Percentiles rank a stretch among this genome's conserved stretches.
These are phyloP conservation scores for Aelia acuminata DNA, from an alignment of 2,888 invertebrate species.

Conservation along the genomic window DNA sequence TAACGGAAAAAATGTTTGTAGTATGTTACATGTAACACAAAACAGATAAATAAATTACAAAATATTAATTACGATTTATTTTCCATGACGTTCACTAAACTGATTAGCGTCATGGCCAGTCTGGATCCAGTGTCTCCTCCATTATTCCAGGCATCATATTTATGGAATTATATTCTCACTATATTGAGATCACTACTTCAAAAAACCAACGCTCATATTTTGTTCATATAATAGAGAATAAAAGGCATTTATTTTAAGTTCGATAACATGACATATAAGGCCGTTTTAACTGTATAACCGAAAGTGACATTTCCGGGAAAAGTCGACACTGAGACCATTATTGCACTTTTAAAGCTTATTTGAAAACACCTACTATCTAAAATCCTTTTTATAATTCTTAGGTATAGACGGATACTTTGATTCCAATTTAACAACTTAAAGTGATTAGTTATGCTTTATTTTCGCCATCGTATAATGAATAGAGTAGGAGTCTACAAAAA, in stretches of 20 bases:
- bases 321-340: not conserved
- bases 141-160: not conserved
- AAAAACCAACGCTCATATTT: not conserved
- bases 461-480: no score
- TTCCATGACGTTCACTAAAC: no score
- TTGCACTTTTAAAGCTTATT: not conserved
- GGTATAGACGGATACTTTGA: not conserved
- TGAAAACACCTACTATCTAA: not conserved
- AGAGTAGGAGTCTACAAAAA: no score
- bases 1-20: not conserved
- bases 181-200: not conserved
- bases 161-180: not conserved
- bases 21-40: not conserved
- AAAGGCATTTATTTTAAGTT: not conserved
- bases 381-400: not conserved
- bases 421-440: not conserved
- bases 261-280: not conserved
- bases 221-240: not conserved
- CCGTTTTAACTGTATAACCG: not conserved
- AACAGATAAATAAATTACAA: not conserved
- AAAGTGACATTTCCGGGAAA: not conserved
- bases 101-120: no score
- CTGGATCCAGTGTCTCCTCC: no score
- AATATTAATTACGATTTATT: no score
- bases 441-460: not conserved